Evolutionary conservation across 2,888 invertebrate species (phyloP), one percentile per base, ranked within the genome.

Genomic region (Neria commutata): DNA sequence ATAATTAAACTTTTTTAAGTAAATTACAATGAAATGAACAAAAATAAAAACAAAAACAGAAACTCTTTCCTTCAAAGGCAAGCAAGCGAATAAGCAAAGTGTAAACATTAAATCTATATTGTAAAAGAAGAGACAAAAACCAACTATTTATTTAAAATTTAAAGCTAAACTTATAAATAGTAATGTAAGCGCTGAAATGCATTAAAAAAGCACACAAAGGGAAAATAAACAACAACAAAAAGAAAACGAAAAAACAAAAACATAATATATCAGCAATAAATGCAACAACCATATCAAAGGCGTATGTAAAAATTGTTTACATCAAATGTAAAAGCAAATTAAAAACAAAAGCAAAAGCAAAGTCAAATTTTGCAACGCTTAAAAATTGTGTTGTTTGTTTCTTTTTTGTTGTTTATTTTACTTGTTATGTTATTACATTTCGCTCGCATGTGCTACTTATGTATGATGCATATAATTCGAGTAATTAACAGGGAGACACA

Each of bases 271-370:
- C 76, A 76, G 76, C 76, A 76, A 76, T 77, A 77, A 76, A 73
- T 71, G 77, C 77, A 73, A 75, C 73, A 76, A 76, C 76, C 76
- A 76, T 76, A 76, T 76, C 76, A 76, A 75, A 71, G 71, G 70
- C 71, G 70, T 73, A 73, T 73, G 70, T 72, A n/a, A n/a, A n/a
- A n/a, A n/a, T n/a, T n/a, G n/a, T n/a, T n/a, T 75, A 73, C 68
- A 74, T 73, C 72, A 69, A 71, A 68, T 66, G 72, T 70, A 70
- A 69, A 54, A 66, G 29, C 56, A 63, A 49, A 58, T 65, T 42
- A 23, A 53, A 49, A 45, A 56, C 50, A 58, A 42, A 47, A 58
- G 55, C 10, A 33, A 42, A 56, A 52, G 42, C 42, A 54, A 29
- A 42, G 6, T 56, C 24, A 50, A 54, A 61, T 55, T 53, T 56